These are phyloP conservation scores for Pseudococcus longispinus DNA, from an alignment of 2,888 invertebrate genomes.

Conservation along the genomic window DNA sequence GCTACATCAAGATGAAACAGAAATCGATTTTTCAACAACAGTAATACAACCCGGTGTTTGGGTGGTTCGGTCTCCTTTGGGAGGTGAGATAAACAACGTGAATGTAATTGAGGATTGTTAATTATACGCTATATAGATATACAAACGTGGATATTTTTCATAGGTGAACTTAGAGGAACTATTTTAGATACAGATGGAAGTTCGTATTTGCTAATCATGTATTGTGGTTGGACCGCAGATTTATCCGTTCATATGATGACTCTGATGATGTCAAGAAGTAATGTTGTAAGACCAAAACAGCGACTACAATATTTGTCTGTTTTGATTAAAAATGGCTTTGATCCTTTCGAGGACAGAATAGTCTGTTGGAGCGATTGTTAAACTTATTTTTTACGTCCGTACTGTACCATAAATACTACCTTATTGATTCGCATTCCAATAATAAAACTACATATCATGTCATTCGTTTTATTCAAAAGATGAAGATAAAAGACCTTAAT, in stretches of 20 bases:
- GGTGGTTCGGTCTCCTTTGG: slow-evolving; percentile 60
- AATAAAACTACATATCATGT: neutral
- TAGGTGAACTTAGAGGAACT: slow-evolving; percentile 59
- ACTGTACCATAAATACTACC: neutral
- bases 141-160: no score
- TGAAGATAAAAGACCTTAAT: slow-evolving; percentile 31
- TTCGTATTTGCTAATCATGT: slow-evolving; percentile 59
- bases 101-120: no score
- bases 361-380: slow-evolving; percentile 60
- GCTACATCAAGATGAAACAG: slow-evolving; percentile 59
- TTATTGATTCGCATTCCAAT: neutral
- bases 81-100: no score
- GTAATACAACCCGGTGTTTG: slow-evolving; percentile 59
- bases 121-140: no score
- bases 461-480: slow-evolving; percentile 41
- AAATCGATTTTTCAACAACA: slow-evolving; percentile 59
- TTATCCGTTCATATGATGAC: slow-evolving; percentile 60
- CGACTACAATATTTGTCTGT: slow-evolving; percentile 59
- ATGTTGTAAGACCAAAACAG: slow-evolving; percentile 58
- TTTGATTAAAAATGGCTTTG: slow-evolving; percentile 59
- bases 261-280: slow-evolving; percentile 59
- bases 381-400: neutral
- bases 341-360: slow-evolving; percentile 59
- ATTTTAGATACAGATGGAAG: slow-evolving; percentile 58
- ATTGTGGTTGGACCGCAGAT: slow-evolving; percentile 59